Base-by-base conservation (phyloP, 2,113 vertebrate genomes). In the Meleagris gallopavo region DNA sequence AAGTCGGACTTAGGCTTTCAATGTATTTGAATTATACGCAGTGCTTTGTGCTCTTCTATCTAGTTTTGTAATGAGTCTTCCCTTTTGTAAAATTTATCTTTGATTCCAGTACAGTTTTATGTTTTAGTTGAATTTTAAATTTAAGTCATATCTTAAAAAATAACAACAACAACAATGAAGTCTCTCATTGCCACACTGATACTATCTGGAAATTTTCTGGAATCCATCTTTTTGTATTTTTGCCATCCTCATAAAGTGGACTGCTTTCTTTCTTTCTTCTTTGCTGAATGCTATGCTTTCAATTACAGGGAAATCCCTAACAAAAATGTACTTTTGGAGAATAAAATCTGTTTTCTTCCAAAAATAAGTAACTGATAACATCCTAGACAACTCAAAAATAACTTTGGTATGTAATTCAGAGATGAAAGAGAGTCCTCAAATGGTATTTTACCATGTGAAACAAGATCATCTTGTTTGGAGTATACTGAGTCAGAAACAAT, bases 151-250 rank as follows among this genome's bases (percentile, higher is more conserved):
- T 3, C 18, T 64, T 79, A 17, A 48, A 85, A 73, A 20, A 30
- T 16, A 32, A n/a, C 30, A 34, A 22, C 46, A 48, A 24, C 12
- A 22, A 61, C 60, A 62, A 38, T 24, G 10, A 24, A 62, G 27
- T 4, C 34, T 3, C 4, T 46, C 0, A 1, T 82, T 82, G 12
- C 61, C 1, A 2, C 11, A 77, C 70, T 61, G 54, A 10, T 46
- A 0, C 8, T 29, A 17, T 34, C 18, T 43, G 5, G 14, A 41
- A 46, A 30, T 24, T n/a, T 61, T 46, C 22, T 69, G 43, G 4
- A 58, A 57, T 43, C 11, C 30, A 16, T 6, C 4, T 58, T 70
- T 25, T 50, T 52, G 13, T 14, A 9, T 16, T 41, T 38, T 25
- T 29, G 4, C 48, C 2, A 2, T 40, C 7, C 22, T 88, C 60